Evolutionary conservation across 1,140 invertebrate genomes (phyloP), one percentile per base, ranked within the genome.

Genomic region (Drosophila hydei): DNA sequence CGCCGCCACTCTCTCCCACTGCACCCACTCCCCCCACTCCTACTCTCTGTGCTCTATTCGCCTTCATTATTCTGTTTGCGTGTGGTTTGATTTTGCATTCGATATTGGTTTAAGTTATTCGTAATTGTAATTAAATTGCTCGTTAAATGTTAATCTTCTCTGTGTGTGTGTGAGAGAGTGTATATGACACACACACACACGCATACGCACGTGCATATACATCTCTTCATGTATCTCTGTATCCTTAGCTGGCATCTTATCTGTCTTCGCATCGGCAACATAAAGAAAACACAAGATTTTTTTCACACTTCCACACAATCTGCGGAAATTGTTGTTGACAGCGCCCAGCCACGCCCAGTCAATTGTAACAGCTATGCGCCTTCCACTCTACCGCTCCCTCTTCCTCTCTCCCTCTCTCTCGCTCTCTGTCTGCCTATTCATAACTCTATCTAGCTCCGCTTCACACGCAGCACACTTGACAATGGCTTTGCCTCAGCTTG

Each of bases 91-190:
- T 52, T 42, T 42, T 42, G 38, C 38, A 65, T 72, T 55, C 8
- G 63, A 60, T 52, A 51, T 63, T 27, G 79, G 71, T 72, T 72
- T 16, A 62, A 68, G 64, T 69, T 85, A 80, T 62, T 60, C 48
- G 62, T 84, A 79, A 84, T 87, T 76, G 81, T 87, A 75, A 77
- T 65, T 81, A 80, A 85, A 87, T 77, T 87, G 77, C 81, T 81
- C 77, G 74, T 75, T 85, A 69, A 72, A 73, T 84, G 80, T 80
- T 77, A 52, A 65, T 43, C 63, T 30, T 58, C 21, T 80, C 58
- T 77, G 73, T 73, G 51, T 60, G 23, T 77, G 63, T 73, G 72
- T 75, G 54, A 48, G 16, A 73, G 56, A 70, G 63, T 30, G 27
- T 30, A 12, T 3, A 16, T 25, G 14, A 72, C 36, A 52, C 69